Evolutionary conservation across 1,140 invertebrate species (phyloP), one percentile per base, ranked within the genome.

Genomic region (Achatina immaculata): DNA sequence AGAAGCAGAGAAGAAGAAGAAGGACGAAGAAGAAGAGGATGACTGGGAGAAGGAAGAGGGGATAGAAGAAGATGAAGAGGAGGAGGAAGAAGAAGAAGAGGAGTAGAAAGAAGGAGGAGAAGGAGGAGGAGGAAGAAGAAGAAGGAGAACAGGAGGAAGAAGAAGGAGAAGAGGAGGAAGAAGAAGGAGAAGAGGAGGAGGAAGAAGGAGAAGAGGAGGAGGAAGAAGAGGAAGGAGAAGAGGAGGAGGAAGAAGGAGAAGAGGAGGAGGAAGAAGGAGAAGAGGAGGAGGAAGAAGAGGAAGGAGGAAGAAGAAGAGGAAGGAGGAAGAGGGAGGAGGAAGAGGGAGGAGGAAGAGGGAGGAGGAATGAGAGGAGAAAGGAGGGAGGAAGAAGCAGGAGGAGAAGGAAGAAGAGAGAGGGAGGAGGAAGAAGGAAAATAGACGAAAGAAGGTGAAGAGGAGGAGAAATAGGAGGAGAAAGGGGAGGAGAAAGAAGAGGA

Each of bases 401-500:
- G 19, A 48, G 45, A 48, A 48, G 45, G 19, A 48, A 19, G 19
- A 48, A 19, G 19, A 48, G 45, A 48, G 19, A 19, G 19, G 19
- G 45, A 48, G 19, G 19, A 48, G 19, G 45, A 48, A 48, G 45
- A 48, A 48, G 45, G 45, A 48, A 19, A 48, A 48, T 7, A 48
- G 19, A 19, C 7, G 19, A 19, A 48, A 48, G 45, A 48, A 48
- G 45, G 19, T 11, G 45, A 48, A 48, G 45, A 48, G 19, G 45
- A 48, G 19, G 45, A 48, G 19, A 19, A 48, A 48, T 7, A 48
- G 19, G 45, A 48, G 43, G 24, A 74, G 9, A 40, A 48, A 40
- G 38, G 38, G 71, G 55, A n/a, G 43, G 36, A 43, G 34, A 24
- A 48, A 45, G 72, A 74, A 48, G 72, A 74, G 34, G 72, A 48